Base-by-base conservation (phyloP, 1,140 invertebrate species). In the Lordiphosa stackelbergi region DNA sequence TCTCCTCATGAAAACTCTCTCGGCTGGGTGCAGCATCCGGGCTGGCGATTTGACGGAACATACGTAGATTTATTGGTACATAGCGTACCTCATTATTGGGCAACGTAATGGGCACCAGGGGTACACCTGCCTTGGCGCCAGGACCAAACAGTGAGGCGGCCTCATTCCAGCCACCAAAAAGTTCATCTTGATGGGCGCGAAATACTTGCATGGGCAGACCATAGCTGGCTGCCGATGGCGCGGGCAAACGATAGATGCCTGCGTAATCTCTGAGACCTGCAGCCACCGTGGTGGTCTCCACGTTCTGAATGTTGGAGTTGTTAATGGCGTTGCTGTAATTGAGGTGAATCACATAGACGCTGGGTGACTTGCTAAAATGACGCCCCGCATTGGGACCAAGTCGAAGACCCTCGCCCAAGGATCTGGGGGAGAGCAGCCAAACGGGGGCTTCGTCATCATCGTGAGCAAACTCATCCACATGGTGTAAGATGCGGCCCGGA, bases 71-170 rank as follows among this genome's bases (percentile, higher is more conserved):
- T 0, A 81, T 37, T 0, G 74, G 75, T 3, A 81, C 62, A 37
- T 79, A 79, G 16, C 57, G 52, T 31, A 79, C 75, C 3, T 73
- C 61, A 43, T 81, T 79, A 55, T 73, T 73, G 35, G 46, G 41
- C 28, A 81, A 34, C 6, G 66, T 71, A 12, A 79, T 40, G 4
- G 74, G 74, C 6, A 79, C 74, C n/a, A 79, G 13, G 1, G 75
- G 75, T 2, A 81, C 45, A 1, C 24, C 48, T 1, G 41, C 35
- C 3, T 0, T 8, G 4, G 40, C 5, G 7, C 46, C 40, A 9
- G 8, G 1, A 13, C 61, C 41, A 19, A 65, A 71, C 9, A 70
- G 11, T 2, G 28, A 31, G 2, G 53, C 31, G 0, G 22, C 12
- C 22, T 60, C 51, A 10, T 46, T 61, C 46, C 43, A 49, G n/a